A percentile compares a stretch with the other conserved stretches of the same genome.
phyloP scores from a whole-genome alignment of 2,113 vertebrate genomes.

The Gymnarchus niloticus region DNA sequence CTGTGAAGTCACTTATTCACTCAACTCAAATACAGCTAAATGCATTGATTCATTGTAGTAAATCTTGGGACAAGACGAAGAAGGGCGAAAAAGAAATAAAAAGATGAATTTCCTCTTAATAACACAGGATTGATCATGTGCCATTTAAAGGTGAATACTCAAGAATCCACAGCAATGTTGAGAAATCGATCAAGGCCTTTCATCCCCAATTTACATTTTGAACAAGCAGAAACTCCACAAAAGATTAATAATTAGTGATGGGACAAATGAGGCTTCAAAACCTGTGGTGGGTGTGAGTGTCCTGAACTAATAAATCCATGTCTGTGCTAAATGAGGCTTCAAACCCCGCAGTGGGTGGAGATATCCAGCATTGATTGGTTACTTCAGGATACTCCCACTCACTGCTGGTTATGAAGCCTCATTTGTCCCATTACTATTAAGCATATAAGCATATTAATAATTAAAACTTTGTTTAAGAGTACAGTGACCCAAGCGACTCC shows the following conservation, averaged over 20 bases:
- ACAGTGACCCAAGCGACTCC: conserved; percentile 27
- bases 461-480: too few relatives aligned
- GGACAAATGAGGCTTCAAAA: too few relatives aligned
- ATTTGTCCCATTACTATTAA: too few relatives aligned
- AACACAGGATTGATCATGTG: conserved; percentile 71
- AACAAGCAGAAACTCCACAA: conserved; percentile 60
- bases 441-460: too few relatives aligned
- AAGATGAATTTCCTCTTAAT: conserved; percentile 68
- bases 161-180: conserved; percentile 40
- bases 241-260: too few relatives aligned
- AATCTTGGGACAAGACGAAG: conserved; percentile 42
- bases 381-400: too few relatives aligned
- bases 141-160: conserved; percentile 64
- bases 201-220: conserved; percentile 66
- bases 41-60: conserved; percentile 44
- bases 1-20: background rate
- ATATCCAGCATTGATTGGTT: too few relatives aligned
- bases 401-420: too few relatives aligned
- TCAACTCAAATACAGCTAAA: conserved; percentile 33
- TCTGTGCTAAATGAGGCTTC: too few relatives aligned
- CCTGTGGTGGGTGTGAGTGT: too few relatives aligned
- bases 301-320: too few relatives aligned
- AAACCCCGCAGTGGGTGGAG: too few relatives aligned
- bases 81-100: conserved; percentile 52
- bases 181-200: conserved; percentile 28